phyloP scores from a whole-genome alignment of 2,113 vertebrate genomes.

The Felis catus region F.catus_Fca126_mat1.0 CM031415.1:78748001-78748500 shows the following conservation, averaged over 20 bases:
- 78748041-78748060: neutral
- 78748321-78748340: neutral
- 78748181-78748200: neutral
- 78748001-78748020: neutral
- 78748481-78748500: neutral
- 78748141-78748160: neutral
- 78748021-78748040: neutral
- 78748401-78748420: neutral
- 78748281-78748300: neutral
- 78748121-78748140: neutral
- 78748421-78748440: neutral
- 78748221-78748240: neutral
- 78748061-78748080: neutral
- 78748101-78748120: neutral
- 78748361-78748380: neutral
- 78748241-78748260: no score
- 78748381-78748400: neutral
- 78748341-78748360: neutral
- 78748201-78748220: neutral
- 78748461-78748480: neutral
- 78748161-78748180: slow-evolving; percentile 5
- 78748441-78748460: neutral
- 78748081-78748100: neutral
- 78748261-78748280: neutral
- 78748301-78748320: neutral